Percentiles rank a stretch among this genome's conserved stretches.
Evolutionary conservation across 2,888 invertebrate species (phyloP).

Genomic region (Odontocolon sp.): DNA sequence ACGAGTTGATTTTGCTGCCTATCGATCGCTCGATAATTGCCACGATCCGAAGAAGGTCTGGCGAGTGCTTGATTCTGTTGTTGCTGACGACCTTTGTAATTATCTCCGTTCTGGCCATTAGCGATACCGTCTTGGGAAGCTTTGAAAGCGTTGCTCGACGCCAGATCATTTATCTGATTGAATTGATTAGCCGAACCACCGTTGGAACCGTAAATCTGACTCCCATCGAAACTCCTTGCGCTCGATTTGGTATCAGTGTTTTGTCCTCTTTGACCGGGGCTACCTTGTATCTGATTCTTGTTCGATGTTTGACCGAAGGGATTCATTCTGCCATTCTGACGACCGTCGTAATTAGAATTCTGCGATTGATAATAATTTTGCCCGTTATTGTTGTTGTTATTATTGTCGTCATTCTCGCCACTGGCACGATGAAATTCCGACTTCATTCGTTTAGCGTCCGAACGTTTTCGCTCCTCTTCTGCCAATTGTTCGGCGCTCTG

Average conservation of each 20-base stretch:
- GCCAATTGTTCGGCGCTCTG: slow-evolving; percentile 91
- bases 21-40: slow-evolving; percentile 64
- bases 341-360: slow-evolving; percentile 73
- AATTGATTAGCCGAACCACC: slow-evolving; percentile 43
- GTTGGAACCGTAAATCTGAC: slow-evolving; percentile 62
- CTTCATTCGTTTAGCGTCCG: slow-evolving; percentile 78
- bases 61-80: slow-evolving; percentile 43
- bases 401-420: slow-evolving; percentile 63
- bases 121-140: slow-evolving; percentile 52
- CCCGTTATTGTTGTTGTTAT: slow-evolving; percentile 32
- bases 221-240: slow-evolving; percentile 64
- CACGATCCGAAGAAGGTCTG: slow-evolving; percentile 49
- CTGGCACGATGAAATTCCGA: slow-evolving; percentile 75
- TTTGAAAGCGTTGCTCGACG: slow-evolving; percentile 47
- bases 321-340: slow-evolving; percentile 76
- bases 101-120: slow-evolving; percentile 49
- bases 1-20: slow-evolving; percentile 68
- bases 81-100: slow-evolving; percentile 59
- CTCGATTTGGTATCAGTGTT: slow-evolving; percentile 59
- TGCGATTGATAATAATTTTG: slow-evolving; percentile 66
- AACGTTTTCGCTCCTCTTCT: slow-evolving; percentile 84
- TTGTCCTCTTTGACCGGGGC: slow-evolving; percentile 63
- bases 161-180: slow-evolving; percentile 62
- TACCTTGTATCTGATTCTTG: slow-evolving; percentile 68
- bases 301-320: slow-evolving; percentile 69